These are phyloP conservation scores for Clarias batrachus DNA, from an alignment of 2,113 vertebrate genomes.

Conservation along the genomic window DNA sequence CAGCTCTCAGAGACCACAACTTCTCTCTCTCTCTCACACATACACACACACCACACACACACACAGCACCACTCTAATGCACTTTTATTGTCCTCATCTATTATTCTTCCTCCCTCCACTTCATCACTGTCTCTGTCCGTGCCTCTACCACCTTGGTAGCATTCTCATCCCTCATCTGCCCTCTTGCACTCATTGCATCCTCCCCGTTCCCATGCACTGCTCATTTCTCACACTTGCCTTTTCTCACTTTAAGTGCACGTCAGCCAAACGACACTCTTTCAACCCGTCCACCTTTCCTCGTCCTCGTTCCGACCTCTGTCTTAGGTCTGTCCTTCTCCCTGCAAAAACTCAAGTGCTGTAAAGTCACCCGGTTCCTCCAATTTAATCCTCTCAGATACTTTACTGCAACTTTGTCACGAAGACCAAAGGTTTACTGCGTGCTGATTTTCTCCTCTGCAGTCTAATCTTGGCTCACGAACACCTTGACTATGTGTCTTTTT, in stretches of 20 bases:
- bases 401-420: neutral
- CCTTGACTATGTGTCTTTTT: constrained; percentile 42
- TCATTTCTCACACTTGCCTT: constrained; percentile 50
- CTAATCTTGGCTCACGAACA: constrained; percentile 20
- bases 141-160: constrained; percentile 62
- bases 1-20: constrained; percentile 9
- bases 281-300: constrained; percentile 7
- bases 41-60: too few relatives aligned
- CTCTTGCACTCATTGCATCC: constrained; percentile 53
- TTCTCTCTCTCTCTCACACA: constrained; percentile 10
- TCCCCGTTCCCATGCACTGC: constrained; percentile 54
- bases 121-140: constrained; percentile 67
- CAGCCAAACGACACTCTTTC: constrained; percentile 21
- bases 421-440: neutral
- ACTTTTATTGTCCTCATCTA: constrained; percentile 77
- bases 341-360: neutral
- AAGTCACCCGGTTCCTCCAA: constrained; percentile 12
- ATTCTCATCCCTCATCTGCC: constrained; percentile 64
- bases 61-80: constrained; percentile 68
- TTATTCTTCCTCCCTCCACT: constrained; percentile 70
- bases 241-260: constrained; percentile 33
- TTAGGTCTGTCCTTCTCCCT: constrained; percentile 23
- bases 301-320: constrained; percentile 34
- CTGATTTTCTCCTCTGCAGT: neutral
- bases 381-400: neutral